Evolutionary conservation across 1,140 invertebrate genomes (phyloP).

Genomic region (Chironomus striatipennis): DNA sequence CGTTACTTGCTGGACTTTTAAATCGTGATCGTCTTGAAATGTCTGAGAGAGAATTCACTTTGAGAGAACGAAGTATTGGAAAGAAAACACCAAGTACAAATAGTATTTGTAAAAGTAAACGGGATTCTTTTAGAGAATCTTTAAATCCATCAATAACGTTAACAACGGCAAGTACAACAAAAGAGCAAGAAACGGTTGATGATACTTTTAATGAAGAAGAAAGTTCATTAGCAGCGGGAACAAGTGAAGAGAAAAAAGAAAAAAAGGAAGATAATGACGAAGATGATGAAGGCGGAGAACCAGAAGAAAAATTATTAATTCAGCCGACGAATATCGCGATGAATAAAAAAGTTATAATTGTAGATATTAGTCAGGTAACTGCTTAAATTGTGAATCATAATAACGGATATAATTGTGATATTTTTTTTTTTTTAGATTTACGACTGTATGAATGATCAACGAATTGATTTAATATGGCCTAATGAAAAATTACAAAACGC

Average conservation of each 20-base stretch:
- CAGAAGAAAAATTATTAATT: conserved; percentile 12
- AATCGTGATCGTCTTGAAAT: conserved; percentile 34
- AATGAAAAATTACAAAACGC: conserved; percentile 74
- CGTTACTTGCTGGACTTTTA: conserved; percentile 35
- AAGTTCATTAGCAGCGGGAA: neutral
- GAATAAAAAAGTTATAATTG: conserved; percentile 47
- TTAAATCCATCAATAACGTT: conserved; percentile 12
- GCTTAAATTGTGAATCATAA: neutral
- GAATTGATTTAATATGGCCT: conserved; percentile 63
- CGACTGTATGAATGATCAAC: conserved; percentile 80
- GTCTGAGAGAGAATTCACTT: neutral
- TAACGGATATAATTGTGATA: neutral
- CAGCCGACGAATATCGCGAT: conserved; percentile 43
- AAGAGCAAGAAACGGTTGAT: neutral
- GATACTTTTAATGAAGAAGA: conserved; percentile 9
- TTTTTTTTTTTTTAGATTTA: conserved; percentile 49
- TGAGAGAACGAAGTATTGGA: conserved; percentile 11
- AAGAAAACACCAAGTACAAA: conserved; percentile 28
- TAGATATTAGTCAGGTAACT: conserved; percentile 46
- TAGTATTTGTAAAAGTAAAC: conserved; percentile 32
- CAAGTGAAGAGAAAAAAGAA: conserved; percentile 36
- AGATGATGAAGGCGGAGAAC: neutral
- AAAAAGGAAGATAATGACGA: conserved; percentile 34
- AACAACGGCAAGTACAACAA: neutral
- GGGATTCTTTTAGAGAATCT: conserved; percentile 26